Conservation (phyloP, 1,140 invertebrate species). For the Drosophila saltans region DNA sequence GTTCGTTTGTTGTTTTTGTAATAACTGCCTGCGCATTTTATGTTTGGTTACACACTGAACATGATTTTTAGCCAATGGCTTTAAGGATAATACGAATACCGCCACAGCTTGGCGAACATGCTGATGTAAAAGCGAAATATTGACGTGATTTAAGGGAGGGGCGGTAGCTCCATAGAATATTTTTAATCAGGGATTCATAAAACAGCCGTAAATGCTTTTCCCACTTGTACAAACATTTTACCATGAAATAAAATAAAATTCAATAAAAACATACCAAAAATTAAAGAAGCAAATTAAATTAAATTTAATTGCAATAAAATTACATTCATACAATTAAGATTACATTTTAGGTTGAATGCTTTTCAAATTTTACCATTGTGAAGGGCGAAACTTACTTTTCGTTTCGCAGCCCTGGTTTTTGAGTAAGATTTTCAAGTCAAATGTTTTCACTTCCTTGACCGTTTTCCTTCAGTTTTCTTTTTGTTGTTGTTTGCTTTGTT, state of each 20-base stretch:
- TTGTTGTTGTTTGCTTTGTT: not conserved
- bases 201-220: too few species aligned
- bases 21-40: conserved; percentile 16
- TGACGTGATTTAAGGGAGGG: not conserved
- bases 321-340: too few species aligned
- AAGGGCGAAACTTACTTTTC: not conserved
- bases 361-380: too few species aligned
- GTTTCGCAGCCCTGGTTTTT: not conserved
- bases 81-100: conserved; percentile 12
- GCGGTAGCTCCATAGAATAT: not conserved
- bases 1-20: conserved; percentile 23
- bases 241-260: too few species aligned
- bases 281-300: too few species aligned
- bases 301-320: too few species aligned
- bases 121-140: not conserved
- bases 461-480: not conserved
- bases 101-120: conserved; percentile 51
- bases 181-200: conserved; percentile 4
- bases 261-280: too few species aligned
- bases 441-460: not conserved
- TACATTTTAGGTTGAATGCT: too few species aligned
- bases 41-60: conserved; percentile 21
- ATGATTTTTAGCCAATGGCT: conserved; percentile 14
- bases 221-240: too few species aligned
- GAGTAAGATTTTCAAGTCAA: not conserved